phyloP scores from a whole-genome alignment of 2,113 vertebrate species.

The Antechinus flavipes region DNA sequence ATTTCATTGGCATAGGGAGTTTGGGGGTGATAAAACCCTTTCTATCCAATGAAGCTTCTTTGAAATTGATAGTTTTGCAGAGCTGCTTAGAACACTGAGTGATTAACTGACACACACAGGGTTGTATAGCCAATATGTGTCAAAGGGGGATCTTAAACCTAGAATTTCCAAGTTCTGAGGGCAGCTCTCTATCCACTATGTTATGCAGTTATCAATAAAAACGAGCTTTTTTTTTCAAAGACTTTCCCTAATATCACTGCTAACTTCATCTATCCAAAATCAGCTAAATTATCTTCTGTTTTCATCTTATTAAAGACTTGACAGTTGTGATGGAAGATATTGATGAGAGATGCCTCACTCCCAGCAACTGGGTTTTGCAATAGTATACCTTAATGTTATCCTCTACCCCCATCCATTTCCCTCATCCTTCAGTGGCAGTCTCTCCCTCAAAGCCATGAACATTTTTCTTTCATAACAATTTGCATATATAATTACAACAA shows the following conservation, averaged over 20 bases:
- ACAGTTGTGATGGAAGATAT: constrained; percentile 35
- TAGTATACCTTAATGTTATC: constrained; percentile 49
- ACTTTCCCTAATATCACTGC: constrained; percentile 54
- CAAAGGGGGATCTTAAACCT: neutral
- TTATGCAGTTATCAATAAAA: neutral
- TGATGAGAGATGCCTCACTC: neutral
- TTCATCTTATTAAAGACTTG: constrained; percentile 5
- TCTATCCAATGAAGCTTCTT: neutral
- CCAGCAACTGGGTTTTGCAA: constrained; percentile 47
- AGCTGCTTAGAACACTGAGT: neutral
- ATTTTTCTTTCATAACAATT: constrained; percentile 82
- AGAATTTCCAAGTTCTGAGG: neutral
- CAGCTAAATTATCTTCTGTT: constrained; percentile 20
- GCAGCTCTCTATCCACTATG: neutral
- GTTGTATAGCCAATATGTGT: neutral
- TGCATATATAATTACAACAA: constrained; percentile 87
- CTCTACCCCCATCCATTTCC: no score
- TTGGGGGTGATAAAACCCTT: neutral
- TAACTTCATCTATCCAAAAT: constrained; percentile 57
- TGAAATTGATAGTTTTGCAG: neutral
- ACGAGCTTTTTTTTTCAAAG: neutral
- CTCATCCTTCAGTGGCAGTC: neutral
- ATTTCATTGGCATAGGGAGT: neutral
- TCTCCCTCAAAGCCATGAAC: neutral
- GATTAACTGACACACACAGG: neutral